Evolutionary conservation across 2,888 invertebrate species (phyloP).

Genomic region (Limnephilus rhombicus): DNA sequence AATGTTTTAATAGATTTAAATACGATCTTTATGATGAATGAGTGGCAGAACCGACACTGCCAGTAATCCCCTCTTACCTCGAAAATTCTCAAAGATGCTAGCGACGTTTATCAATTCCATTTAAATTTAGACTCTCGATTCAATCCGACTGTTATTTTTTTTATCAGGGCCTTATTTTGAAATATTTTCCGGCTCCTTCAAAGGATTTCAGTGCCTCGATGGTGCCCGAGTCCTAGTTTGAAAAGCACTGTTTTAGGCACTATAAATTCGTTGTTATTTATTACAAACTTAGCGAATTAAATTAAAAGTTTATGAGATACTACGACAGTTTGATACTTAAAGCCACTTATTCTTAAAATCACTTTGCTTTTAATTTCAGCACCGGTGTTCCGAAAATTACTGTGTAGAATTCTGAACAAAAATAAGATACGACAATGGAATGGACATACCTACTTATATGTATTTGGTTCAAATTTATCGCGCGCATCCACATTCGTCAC

Average conservation of each 20-base stretch:
- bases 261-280: not conserved
- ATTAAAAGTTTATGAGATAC: not conserved
- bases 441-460: not conserved
- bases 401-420: not conserved
- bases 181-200: not conserved
- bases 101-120: no score
- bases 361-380: not conserved
- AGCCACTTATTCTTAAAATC: not conserved
- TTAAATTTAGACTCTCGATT: no score
- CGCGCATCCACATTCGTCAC: no score
- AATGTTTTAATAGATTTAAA: no score
- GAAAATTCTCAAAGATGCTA: no score
- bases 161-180: not conserved
- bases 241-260: not conserved
- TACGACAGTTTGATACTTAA: constrained; percentile 1
- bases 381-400: not conserved
- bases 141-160: no score
- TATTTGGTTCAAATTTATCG: no score
- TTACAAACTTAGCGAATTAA: not conserved
- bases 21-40: no score
- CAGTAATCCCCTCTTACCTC: no score
- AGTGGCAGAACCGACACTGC: no score
- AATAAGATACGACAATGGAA: not conserved
- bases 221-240: not conserved
- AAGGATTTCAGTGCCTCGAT: not conserved